Conservation (phyloP, 2,797 vertebrate genomes). For the Moxostoma hubbsi region DNA sequence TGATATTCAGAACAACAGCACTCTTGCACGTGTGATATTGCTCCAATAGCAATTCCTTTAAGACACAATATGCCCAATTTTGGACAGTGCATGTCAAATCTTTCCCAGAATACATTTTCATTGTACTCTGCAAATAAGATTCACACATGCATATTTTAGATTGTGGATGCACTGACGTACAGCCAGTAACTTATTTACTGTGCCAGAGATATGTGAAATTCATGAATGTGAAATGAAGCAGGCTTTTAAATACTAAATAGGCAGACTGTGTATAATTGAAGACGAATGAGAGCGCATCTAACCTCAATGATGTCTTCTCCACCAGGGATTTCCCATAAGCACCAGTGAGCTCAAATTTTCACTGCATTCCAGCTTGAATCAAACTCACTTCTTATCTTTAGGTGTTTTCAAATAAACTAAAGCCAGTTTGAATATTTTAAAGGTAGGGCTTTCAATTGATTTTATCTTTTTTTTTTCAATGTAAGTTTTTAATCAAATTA, state of each 20-base stretch:
- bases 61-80: background rate
- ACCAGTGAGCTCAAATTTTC: slow-evolving; percentile 46
- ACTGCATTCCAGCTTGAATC: slow-evolving; percentile 38
- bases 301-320: slow-evolving; percentile 64
- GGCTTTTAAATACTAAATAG: slow-evolving; percentile 66
- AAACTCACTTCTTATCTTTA: slow-evolving; percentile 49
- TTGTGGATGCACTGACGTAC: slow-evolving; percentile 42
- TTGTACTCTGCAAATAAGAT: slow-evolving; percentile 55
- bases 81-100: background rate
- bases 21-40: too few species aligned
- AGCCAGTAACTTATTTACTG: slow-evolving; percentile 54
- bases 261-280: slow-evolving; percentile 63
- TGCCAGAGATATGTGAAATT: slow-evolving; percentile 62
- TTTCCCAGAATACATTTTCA: slow-evolving; percentile 16
- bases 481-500: too few species aligned
- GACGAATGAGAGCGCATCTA: slow-evolving; percentile 61
- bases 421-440: slow-evolving; percentile 58
- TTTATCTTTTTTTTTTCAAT: too few species aligned
- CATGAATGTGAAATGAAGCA: slow-evolving; percentile 65
- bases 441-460: background rate
- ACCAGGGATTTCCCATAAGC: slow-evolving; percentile 60
- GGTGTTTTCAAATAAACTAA: slow-evolving; percentile 53
- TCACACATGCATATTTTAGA: slow-evolving; percentile 59
- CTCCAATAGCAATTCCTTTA: background rate
- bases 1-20: too few species aligned